Conservation (phyloP, 2,113 vertebrate genomes). For the Orcinus orca region DNA sequence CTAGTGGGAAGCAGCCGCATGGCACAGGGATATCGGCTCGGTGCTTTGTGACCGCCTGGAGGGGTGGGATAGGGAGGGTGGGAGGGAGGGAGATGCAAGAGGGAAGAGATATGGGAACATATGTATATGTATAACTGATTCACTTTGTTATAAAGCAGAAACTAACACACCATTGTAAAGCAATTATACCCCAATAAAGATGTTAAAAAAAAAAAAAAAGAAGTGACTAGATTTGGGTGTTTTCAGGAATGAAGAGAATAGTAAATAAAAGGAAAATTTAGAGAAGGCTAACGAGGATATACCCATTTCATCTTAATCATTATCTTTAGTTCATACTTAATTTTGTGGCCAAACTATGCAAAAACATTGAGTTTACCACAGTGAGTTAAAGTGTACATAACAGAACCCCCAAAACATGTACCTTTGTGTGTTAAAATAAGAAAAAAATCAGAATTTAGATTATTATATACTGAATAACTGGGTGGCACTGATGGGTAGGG, state of each 20-base stretch:
- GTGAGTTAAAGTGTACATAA: not conserved
- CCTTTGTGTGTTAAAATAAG: not conserved
- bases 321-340: not conserved
- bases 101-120: too few species aligned
- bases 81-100: too few species aligned
- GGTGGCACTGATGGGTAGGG: not conserved
- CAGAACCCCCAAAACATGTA: not conserved
- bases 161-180: too few species aligned
- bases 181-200: too few species aligned
- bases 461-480: not conserved
- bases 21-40: too few species aligned
- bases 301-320: not conserved
- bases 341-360: not conserved
- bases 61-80: too few species aligned
- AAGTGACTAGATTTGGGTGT: not conserved
- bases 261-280: not conserved
- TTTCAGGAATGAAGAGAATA: not conserved
- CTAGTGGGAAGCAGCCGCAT: too few species aligned
- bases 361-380: not conserved
- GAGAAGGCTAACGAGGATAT: not conserved
- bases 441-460: constrained; percentile 20
- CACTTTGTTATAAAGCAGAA: too few species aligned
- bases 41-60: too few species aligned
- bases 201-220: not conserved
- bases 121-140: too few species aligned